Evolutionary conservation across 1,140 invertebrate species (phyloP).

Genomic region (honey bee (Apis mellifera)): DNA sequence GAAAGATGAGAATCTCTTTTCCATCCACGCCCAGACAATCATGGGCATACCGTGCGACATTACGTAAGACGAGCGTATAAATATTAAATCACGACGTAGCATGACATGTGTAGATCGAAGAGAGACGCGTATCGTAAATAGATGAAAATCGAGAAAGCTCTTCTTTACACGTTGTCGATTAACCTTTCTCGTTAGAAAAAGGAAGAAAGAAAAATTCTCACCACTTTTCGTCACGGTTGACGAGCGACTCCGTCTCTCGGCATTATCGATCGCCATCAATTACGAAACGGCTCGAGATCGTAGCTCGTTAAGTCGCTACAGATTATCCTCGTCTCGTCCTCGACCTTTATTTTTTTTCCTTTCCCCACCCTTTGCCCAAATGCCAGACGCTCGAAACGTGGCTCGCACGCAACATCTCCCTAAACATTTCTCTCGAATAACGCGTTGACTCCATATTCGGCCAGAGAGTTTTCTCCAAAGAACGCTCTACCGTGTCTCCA

Average conservation of each 20-base stretch:
- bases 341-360: neutral
- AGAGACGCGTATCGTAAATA: slow-evolving; percentile 66
- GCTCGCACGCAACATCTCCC: neutral
- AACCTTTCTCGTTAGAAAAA: slow-evolving; percentile 63
- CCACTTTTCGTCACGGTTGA: slow-evolving; percentile 68
- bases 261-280: slow-evolving; percentile 74
- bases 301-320: slow-evolving; percentile 70
- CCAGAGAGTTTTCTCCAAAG: neutral
- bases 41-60: slow-evolving; percentile 24
- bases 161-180: slow-evolving; percentile 53
- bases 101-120: no score
- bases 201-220: slow-evolving; percentile 71
- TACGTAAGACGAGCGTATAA: slow-evolving; percentile 33
- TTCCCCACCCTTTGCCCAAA: slow-evolving; percentile 29
- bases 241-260: slow-evolving; percentile 34
- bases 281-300: slow-evolving; percentile 62
- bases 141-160: slow-evolving; percentile 7
- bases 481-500: no score
- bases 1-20: slow-evolving; percentile 58
- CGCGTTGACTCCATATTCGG: neutral
- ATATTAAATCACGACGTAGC: slow-evolving; percentile 65
- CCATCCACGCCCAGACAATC: slow-evolving; percentile 53
- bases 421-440: neutral
- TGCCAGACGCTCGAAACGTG: slow-evolving; percentile 8
- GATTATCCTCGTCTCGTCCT: slow-evolving; percentile 63